Conservation (phyloP, 1,140 invertebrate species). For the Drosophila sp. region DNA sequence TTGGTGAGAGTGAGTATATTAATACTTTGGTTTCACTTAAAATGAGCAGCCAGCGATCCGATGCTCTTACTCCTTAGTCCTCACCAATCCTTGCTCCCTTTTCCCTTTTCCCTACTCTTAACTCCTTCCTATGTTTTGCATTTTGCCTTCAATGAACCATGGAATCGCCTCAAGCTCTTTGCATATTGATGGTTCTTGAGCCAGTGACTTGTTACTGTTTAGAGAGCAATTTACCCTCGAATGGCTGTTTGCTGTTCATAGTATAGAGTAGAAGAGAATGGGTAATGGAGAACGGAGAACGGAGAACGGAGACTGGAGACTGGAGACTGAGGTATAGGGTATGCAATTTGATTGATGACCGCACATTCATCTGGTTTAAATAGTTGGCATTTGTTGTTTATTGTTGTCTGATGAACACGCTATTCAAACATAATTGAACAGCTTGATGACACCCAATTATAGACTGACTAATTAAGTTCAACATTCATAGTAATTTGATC, state of each 20-base stretch:
- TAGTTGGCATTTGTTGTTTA: conserved; percentile 60
- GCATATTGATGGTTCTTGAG: conserved; percentile 69
- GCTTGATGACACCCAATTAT: conserved; percentile 19
- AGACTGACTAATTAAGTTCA: conserved; percentile 13
- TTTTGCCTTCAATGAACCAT: conserved; percentile 9
- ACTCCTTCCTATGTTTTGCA: background rate
- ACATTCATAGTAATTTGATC: background rate
- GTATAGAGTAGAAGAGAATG: background rate
- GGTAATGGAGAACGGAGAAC: background rate
- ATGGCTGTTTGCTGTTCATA: conserved; percentile 2
- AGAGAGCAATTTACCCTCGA: conserved; percentile 40
- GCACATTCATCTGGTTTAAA: conserved; percentile 58
- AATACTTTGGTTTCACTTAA: conserved; percentile 78
- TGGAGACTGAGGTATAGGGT: too few species aligned
- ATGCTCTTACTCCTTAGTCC: background rate
- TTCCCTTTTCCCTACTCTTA: background rate
- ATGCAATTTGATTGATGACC: conserved; percentile 62
- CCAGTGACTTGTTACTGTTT: conserved; percentile 56
- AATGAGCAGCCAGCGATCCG: conserved; percentile 41
- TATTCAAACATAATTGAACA: conserved; percentile 34
- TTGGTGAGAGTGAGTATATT: conserved; percentile 60
- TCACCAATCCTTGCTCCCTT: background rate
- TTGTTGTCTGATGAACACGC: conserved; percentile 32
- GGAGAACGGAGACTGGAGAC: background rate
- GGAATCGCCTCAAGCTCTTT: conserved; percentile 32